Evolutionary conservation across 2,888 invertebrate genomes (phyloP).

Genomic region (Ctena decussata): DNA sequence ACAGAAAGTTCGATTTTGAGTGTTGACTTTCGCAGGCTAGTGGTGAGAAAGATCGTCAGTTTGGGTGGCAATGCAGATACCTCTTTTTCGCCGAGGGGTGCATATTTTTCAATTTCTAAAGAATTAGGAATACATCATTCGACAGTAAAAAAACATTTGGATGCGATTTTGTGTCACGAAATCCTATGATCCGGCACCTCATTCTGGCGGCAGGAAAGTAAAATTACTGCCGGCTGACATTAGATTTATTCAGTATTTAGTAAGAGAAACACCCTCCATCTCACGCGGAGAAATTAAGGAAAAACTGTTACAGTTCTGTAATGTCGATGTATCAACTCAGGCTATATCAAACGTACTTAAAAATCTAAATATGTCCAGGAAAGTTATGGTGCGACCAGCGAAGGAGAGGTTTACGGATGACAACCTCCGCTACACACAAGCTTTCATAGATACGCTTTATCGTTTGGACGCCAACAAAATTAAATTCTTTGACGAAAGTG

Average conservation of each 20-base stretch:
- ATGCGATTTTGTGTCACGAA: not conserved
- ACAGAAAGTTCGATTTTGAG: not conserved
- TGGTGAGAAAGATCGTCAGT: not conserved
- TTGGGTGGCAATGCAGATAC: too few species aligned
- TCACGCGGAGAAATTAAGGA: not conserved
- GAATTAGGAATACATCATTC: not conserved
- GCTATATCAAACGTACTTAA: not conserved
- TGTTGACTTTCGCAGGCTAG: not conserved
- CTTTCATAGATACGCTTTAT: not conserved
- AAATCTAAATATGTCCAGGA: not conserved
- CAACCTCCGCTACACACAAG: not conserved
- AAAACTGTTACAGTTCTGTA: not conserved
- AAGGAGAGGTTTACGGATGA: not conserved
- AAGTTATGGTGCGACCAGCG: not conserved
- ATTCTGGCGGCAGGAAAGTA: not conserved
- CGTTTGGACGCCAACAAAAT: not conserved
- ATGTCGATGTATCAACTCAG: not conserved
- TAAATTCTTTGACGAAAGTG: constrained; percentile 21
- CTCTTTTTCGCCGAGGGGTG: not conserved
- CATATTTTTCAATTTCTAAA: not conserved
- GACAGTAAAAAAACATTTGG: not conserved
- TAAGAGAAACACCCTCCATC: not conserved
- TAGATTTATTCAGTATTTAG: not conserved
- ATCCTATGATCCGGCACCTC: not conserved
- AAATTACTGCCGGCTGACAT: too few species aligned